A percentile compares a stretch with the other conserved stretches of the same genome.
Conservation (phyloP, 2,113 vertebrate genomes). For the Centropus unirufus region DNA sequence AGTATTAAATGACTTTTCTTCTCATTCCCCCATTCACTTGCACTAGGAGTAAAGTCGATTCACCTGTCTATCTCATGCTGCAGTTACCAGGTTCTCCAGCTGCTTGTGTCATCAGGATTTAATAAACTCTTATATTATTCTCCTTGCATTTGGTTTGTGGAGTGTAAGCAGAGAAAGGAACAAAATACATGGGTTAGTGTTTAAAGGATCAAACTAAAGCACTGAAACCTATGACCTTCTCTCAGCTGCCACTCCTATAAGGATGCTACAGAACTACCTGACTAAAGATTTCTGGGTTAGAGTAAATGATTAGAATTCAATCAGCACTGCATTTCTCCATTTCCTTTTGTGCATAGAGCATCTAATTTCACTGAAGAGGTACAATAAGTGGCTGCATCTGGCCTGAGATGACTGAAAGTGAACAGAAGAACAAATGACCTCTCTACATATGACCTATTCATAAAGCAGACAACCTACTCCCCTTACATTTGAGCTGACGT, state of each 20-base stretch:
- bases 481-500: not conserved
- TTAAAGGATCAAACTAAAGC: not conserved
- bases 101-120: not conserved
- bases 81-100: conserved; percentile 54
- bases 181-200: not conserved
- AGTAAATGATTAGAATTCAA: not conserved
- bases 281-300: not conserved
- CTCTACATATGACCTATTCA: not conserved
- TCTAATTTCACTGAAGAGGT: not conserved
- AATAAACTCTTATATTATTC: not conserved
- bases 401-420: not conserved
- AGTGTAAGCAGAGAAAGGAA: not conserved
- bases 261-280: not conserved
- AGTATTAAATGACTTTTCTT: conserved; percentile 12
- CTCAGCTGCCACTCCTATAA: not conserved
- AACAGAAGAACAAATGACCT: not conserved
- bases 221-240: not conserved
- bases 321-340: not conserved
- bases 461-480: not conserved
- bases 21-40: conserved; percentile 19
- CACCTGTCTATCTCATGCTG: conserved; percentile 66
- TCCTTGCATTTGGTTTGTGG: not conserved
- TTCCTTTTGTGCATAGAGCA: not conserved
- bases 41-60: conserved; percentile 77
- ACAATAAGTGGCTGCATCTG: not conserved